Evolutionary conservation across 2,797 vertebrate genomes (phyloP), one percentile per base, ranked within the genome.

Genomic region (Parotocinclus haroldoi): DNA sequence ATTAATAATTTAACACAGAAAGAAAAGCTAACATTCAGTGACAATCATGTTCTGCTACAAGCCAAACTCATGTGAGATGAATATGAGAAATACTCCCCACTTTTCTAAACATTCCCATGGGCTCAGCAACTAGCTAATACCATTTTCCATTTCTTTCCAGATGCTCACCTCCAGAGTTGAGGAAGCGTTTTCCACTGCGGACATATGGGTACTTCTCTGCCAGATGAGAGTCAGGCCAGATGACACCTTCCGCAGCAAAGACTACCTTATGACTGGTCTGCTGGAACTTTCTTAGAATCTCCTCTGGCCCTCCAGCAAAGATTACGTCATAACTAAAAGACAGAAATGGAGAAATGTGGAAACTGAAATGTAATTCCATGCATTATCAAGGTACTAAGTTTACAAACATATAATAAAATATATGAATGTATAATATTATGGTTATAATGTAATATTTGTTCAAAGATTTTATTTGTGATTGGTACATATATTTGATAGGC

Each of bases 171-270:
- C 96, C 97, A 19, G 97, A 95, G 86, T 95, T 97, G 80, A 99
- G 92, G 85, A 92, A 99, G 75, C 94, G 91, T 78, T 96, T 99
- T 51, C 96, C 97, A 52, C 90, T 93, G 65, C 91, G 93, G 46
- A 99, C 88, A 42, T 88, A 65, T 1, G 97, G 97, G 74, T 97
- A 98, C 79, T 92, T 98, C 65, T 98, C 96, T 40, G 84, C 86
- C 9, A 99, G 85, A 56, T 86, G 87, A 75, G 95, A 94, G 84
- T 99, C 96, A 0, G 96, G 97, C 97, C 97, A 99, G 72, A 98
- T 81, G 37, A 96, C 79, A 14, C 90, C 93, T 73, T 98, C 95
- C 39, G 95, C 96, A 66, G 93, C 90, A 78, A 99, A 98, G 46
- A 97, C 80, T 46, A 99, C 91, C 80, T 93, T 96, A 82, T 98